Evolutionary conservation across 2,797 vertebrate species (phyloP), one percentile per base, ranked within the genome.

Genomic region (Telmatherina bonti): DNA sequence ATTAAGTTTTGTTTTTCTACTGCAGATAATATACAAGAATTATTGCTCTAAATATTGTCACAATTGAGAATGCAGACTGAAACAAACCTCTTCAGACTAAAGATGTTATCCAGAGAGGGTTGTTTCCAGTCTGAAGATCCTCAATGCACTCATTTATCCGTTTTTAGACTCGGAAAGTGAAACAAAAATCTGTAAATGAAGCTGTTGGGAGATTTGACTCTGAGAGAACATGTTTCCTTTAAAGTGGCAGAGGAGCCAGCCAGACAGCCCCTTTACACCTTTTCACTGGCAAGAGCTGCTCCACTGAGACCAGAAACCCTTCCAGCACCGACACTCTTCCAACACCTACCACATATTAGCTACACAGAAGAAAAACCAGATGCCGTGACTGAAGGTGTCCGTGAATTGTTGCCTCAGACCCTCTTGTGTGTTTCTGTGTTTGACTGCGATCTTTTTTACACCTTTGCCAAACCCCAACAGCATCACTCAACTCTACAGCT

Each of bases 391-490:
- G 58, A 67, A 65, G 49, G 57, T 43, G 4, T 59, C 58, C 0
- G 20, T 35, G 47, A 38, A 29, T 5, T 15, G 12, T 30, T 22
- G 52, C 62, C 38, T 64, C n/a, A 36, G n/a, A 8, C 55, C 2
- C 7, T 56, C 13, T 5, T 64, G 59, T 67, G 54, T 55, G 62
- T 55, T 31, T n/a, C 30, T 55, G 60, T 45, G 49, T 52, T 52
- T 71, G 26, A 43, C 8, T 62, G 26, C n/a, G 16, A 52, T 18
- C 13, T 52, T 66, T n/a, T 69, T 74, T 51, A 35, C 43, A 54
- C 63, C 58, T 72, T 62, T 60, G 43, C 67, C 36, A 70, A 74
- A 81, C 71, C 64, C 61, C 72, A 67, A 54, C 73, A 72, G 53
- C 60, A 68, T 77, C 67, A 38, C 49, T 72, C 69, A 66, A 60